Percentiles rank a stretch among this genome's conserved stretches.
These are phyloP conservation scores for Monochamus alternatus DNA, from an alignment of 2,888 invertebrate genomes.

Conservation along the genomic window DNA sequence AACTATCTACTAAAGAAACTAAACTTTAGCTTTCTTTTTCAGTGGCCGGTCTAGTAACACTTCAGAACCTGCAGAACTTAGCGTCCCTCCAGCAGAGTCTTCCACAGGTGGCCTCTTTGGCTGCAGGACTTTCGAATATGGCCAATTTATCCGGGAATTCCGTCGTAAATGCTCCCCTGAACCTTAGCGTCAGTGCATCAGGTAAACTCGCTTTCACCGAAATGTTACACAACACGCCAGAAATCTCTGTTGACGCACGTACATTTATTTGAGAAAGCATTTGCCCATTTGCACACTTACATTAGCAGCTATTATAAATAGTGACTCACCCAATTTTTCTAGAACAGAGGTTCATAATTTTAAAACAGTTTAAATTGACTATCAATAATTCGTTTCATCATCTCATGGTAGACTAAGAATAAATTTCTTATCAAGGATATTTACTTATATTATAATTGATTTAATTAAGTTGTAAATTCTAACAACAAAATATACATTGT, in stretches of 20 bases:
- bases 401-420: too few species aligned
- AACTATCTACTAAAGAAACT: too few species aligned
- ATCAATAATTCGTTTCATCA: too few species aligned
- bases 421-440: too few species aligned
- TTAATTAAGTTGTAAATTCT: too few species aligned
- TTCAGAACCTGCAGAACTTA: constrained; percentile 86
- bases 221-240: neutral
- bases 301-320: too few species aligned
- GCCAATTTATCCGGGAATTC: constrained; percentile 69
- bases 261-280: neutral
- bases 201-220: constrained; percentile 61
- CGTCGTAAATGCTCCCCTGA: constrained; percentile 83
- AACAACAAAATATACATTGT: too few species aligned
- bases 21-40: constrained; percentile 60
- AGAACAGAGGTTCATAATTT: too few species aligned
- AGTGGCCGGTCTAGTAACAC: constrained; percentile 83
- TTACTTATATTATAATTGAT: too few species aligned
- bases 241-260: neutral
- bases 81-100: constrained; percentile 82
- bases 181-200: constrained; percentile 79
- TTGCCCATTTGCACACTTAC: too few species aligned
- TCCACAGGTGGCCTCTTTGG: constrained; percentile 75
- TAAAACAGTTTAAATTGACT: too few species aligned
- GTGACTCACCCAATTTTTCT: too few species aligned
- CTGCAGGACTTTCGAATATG: constrained; percentile 78